phyloP scores from a whole-genome alignment of 2,888 invertebrate species.

The Idaea straminata region DNA sequence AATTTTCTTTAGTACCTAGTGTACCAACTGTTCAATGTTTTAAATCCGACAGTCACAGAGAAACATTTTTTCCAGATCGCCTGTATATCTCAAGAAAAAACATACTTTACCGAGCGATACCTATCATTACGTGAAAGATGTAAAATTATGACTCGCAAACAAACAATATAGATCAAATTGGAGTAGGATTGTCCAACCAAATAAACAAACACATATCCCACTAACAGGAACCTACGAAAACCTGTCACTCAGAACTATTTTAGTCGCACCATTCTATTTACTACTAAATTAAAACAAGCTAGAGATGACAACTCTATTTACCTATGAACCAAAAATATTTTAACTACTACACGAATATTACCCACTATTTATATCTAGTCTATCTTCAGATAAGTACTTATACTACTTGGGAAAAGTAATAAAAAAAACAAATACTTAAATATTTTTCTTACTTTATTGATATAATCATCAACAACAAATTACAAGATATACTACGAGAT shows the following conservation, averaged over 20 bases:
- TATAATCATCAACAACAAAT: constrained; percentile 74
- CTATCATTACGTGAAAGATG: too few species aligned
- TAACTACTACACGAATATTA: background rate
- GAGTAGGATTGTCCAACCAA: too few species aligned
- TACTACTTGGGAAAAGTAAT: constrained; percentile 7
- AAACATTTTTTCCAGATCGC: background rate
- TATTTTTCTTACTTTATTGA: constrained; percentile 72
- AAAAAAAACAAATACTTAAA: constrained; percentile 30
- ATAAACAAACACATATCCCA: too few species aligned
- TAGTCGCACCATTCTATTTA: too few species aligned
- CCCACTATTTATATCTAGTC: background rate
- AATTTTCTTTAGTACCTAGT: constrained; percentile 5
- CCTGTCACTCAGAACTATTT: too few species aligned
- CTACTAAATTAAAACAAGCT: too few species aligned
- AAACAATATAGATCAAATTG: too few species aligned
- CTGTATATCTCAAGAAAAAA: background rate
- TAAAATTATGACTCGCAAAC: too few species aligned
- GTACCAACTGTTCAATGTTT: background rate
- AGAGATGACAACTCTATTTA: too few species aligned
- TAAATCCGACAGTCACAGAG: background rate
- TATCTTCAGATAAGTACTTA: background rate
- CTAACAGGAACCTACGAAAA: too few species aligned
- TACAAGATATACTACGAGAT: constrained; percentile 72
- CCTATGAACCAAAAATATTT: too few species aligned
- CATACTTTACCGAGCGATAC: background rate